A percentile compares a stretch with the other conserved stretches of the same genome.
phyloP scores from a whole-genome alignment of 2,888 invertebrate genomes.

The Parnassius orleans region DNA sequence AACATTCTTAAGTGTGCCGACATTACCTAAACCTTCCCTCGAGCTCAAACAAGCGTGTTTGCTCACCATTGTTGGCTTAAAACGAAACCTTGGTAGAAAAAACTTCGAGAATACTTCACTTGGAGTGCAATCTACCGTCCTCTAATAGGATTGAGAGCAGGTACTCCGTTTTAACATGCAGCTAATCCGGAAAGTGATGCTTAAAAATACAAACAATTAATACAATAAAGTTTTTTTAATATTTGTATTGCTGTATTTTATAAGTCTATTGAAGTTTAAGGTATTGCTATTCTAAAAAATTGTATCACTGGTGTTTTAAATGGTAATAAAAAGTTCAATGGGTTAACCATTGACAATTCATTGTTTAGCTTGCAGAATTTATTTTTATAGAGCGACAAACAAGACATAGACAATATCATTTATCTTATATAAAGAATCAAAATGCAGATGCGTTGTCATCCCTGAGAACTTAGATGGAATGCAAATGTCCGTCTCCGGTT shows the following conservation, averaged over 20 bases:
- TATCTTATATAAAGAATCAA: too few relatives aligned
- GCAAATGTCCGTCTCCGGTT: too few relatives aligned
- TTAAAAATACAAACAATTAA: slow-evolving; percentile 15
- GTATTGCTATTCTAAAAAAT: neutral
- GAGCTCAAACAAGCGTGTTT: slow-evolving; percentile 59
- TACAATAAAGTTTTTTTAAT: slow-evolving; percentile 1
- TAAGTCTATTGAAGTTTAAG: neutral
- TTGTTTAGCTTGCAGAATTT: too few relatives aligned
- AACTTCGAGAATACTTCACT: slow-evolving; percentile 36
- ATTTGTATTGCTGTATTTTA: neutral
- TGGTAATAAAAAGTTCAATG: too few relatives aligned
- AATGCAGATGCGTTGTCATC: too few relatives aligned
- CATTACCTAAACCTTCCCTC: slow-evolving; percentile 51
- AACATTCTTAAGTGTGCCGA: slow-evolving; percentile 51
- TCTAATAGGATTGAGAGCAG: slow-evolving; percentile 56
- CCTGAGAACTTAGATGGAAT: too few relatives aligned
- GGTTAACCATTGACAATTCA: too few relatives aligned
- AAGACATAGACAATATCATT: too few relatives aligned
- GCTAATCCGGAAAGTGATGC: slow-evolving; percentile 17
- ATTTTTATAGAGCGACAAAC: too few relatives aligned
- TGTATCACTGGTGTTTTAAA: neutral
- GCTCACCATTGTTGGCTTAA: slow-evolving; percentile 54
- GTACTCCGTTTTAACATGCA: slow-evolving; percentile 22
- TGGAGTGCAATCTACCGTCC: slow-evolving; percentile 59
- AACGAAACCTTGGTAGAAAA: slow-evolving; percentile 47